A percentile compares a stretch with the other conserved stretches of the same genome.
Evolutionary conservation across 2,797 vertebrate species (phyloP).

Genomic region (Artibeus lituratus): DNA sequence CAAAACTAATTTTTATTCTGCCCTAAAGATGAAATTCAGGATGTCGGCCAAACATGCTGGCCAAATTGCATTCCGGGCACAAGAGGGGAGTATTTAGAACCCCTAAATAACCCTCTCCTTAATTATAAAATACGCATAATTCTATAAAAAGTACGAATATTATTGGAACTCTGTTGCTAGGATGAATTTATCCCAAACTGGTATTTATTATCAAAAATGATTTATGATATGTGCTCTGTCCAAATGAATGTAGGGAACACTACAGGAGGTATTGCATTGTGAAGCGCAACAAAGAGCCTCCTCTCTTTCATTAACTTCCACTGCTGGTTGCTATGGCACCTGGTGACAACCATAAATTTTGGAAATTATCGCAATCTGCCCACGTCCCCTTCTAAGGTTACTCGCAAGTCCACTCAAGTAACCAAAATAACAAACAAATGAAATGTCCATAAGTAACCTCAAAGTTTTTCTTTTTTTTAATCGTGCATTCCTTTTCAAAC

Average conservation of each 20-base stretch:
- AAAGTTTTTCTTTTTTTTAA: background rate
- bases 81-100: conserved; percentile 27
- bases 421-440: conserved; percentile 9
- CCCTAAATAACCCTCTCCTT: conserved; percentile 43
- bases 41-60: conserved; percentile 1
- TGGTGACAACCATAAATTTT: conserved; percentile 63
- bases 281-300: conserved; percentile 50
- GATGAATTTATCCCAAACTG: conserved; percentile 59
- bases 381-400: background rate
- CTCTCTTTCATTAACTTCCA: conserved; percentile 66
- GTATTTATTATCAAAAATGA: conserved; percentile 69
- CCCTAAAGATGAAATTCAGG: conserved; percentile 37
- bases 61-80: conserved; percentile 30
- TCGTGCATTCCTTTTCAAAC: background rate
- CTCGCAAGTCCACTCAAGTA: background rate
- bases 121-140: conserved; percentile 43
- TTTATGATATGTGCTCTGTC: conserved; percentile 64
- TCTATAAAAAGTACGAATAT: conserved; percentile 42
- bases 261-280: conserved; percentile 40
- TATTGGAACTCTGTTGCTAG: conserved; percentile 57
- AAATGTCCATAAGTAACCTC: background rate
- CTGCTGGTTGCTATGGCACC: conserved; percentile 64
- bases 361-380: conserved; percentile 62
- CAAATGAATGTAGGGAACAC: conserved; percentile 60
- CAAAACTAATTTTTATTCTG: conserved; percentile 30